A percentile compares a stretch with the other conserved stretches of the same genome.
Evolutionary conservation across 1,140 invertebrate genomes (phyloP).

Genomic region (Apolygus lucorum): DNA sequence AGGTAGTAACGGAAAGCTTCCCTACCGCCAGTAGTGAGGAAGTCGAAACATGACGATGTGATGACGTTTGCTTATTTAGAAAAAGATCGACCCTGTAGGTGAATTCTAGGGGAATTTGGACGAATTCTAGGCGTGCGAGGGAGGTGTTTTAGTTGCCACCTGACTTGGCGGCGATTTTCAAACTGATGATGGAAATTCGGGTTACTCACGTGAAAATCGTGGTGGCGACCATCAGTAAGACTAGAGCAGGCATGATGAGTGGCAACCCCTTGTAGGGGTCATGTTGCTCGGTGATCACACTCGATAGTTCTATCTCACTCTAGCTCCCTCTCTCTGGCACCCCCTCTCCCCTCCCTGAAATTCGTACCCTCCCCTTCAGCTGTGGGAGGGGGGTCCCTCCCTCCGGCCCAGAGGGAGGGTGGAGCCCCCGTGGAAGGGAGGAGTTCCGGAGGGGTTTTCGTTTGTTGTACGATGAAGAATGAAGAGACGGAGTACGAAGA

Average conservation of each 20-base stretch:
- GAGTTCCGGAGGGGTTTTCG: neutral
- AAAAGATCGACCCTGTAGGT: too few relatives aligned
- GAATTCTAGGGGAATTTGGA: neutral
- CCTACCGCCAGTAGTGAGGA: too few relatives aligned
- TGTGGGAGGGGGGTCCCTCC: neutral
- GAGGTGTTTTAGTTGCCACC: too few relatives aligned
- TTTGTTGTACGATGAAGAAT: too few relatives aligned
- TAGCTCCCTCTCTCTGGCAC: conserved; percentile 11
- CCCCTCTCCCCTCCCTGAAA: neutral
- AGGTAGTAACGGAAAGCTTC: too few relatives aligned
- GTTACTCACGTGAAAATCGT: conserved; percentile 19
- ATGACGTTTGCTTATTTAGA: too few relatives aligned
- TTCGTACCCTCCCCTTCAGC: conserved; percentile 9
- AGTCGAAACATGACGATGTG: too few relatives aligned
- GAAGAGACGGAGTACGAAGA: neutral
- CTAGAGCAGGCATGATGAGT: conserved; percentile 15
- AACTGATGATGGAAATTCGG: neutral
- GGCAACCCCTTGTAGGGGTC: conserved; percentile 19
- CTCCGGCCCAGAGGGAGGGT: neutral
- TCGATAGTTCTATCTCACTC: conserved; percentile 21
- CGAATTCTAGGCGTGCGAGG: too few relatives aligned
- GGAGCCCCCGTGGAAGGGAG: neutral
- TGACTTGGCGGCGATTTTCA: neutral
- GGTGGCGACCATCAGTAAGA: conserved; percentile 18
- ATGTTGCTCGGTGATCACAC: conserved; percentile 21